These are phyloP conservation scores for Leptogaster cylindrica DNA, from an alignment of 2,888 invertebrate genomes.

Conservation along the genomic window DNA sequence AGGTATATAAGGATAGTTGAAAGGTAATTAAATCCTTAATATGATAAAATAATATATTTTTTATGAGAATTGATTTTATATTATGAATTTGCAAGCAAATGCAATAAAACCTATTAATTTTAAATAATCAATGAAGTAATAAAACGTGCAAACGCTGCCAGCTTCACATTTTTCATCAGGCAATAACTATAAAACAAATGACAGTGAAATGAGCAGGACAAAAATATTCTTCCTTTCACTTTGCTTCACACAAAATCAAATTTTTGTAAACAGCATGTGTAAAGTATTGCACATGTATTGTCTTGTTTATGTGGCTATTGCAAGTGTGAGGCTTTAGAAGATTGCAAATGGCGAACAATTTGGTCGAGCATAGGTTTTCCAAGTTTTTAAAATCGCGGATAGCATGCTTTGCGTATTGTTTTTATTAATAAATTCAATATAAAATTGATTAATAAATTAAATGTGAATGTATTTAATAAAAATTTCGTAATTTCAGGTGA, in stretches of 20 bases:
- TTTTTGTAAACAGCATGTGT: conserved; percentile 37
- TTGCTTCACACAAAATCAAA: conserved; percentile 29
- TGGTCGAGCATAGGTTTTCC: conserved; percentile 52
- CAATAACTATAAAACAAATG: background rate
- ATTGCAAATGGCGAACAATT: conserved; percentile 56
- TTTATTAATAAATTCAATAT: conserved; percentile 51
- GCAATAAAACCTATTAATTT: too few species aligned
- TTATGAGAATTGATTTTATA: too few species aligned
- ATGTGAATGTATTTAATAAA: conserved; percentile 51
- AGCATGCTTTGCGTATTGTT: conserved; percentile 51
- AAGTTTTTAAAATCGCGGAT: conserved; percentile 52
- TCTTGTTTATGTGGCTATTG: conserved; percentile 32
- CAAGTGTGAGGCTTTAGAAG: conserved; percentile 38
- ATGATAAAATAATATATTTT: too few species aligned
- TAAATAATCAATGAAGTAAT: too few species aligned
- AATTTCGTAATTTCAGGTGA: conserved; percentile 52
- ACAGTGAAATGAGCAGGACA: conserved; percentile 1
- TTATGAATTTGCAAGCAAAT: too few species aligned
- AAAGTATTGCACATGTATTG: background rate
- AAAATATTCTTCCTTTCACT: background rate
- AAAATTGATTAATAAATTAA: conserved; percentile 50
- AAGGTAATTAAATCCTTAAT: too few species aligned
- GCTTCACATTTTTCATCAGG: conserved; percentile 11
- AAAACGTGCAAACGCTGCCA: too few species aligned
- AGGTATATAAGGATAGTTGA: too few species aligned